phyloP scores from a whole-genome alignment of 2,113 vertebrate species.

The Catharus fuscescens region DNA sequence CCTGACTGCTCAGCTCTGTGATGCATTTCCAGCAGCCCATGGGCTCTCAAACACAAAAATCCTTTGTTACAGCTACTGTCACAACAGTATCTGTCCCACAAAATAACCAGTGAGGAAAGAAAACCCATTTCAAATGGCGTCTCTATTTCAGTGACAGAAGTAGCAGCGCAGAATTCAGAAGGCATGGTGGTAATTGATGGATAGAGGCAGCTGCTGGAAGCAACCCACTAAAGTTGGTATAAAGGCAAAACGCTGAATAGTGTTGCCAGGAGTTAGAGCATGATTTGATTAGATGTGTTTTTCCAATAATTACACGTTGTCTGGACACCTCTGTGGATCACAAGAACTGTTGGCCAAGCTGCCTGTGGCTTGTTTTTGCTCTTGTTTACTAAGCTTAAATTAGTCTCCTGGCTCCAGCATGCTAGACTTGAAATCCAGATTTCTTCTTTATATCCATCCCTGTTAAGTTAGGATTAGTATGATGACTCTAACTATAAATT shows the following conservation, averaged over 20 bases:
- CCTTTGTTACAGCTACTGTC: neutral
- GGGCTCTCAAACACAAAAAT: neutral
- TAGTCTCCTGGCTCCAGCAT: neutral
- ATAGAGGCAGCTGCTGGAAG: neutral
- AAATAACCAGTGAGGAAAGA: neutral
- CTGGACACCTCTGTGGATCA: neutral
- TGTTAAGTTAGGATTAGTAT: neutral
- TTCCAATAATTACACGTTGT: neutral
- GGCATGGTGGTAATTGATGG: neutral
- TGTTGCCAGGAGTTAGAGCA: neutral
- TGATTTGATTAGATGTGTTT: neutral
- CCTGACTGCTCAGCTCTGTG: neutral
- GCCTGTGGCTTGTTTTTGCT: neutral
- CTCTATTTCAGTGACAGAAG: neutral
- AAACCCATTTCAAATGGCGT: neutral
- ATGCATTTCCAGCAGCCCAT: fast-evolving
- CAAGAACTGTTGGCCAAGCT: neutral
- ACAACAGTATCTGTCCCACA: neutral
- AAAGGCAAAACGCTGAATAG: neutral
- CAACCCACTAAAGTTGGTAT: neutral
- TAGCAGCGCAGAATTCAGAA: neutral
- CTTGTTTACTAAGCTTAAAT: neutral
- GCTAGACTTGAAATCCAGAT: neutral
- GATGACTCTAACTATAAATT: neutral
- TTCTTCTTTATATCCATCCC: neutral